phyloP scores from a whole-genome alignment of 1,140 invertebrate species.

The Drosophila nikananu region DNA sequence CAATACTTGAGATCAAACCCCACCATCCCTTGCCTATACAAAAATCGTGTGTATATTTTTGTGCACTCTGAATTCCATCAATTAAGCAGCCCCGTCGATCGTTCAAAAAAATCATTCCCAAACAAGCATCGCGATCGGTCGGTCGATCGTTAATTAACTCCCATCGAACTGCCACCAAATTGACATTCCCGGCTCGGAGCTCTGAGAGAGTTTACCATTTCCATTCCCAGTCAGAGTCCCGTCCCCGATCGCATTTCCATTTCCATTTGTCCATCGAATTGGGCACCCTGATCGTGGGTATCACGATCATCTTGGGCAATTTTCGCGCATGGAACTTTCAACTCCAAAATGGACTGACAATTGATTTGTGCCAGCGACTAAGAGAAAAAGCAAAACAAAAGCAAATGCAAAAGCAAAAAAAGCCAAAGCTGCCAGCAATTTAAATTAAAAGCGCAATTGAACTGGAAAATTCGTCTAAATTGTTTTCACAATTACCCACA shows the following conservation, averaged over 20 bases:
- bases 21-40: neutral
- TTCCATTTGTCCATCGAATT: conserved; percentile 36
- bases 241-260: conserved; percentile 12
- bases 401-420: conserved; percentile 9
- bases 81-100: conserved; percentile 36
- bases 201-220: conserved; percentile 46
- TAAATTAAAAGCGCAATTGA: conserved; percentile 84
- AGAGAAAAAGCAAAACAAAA: conserved; percentile 1
- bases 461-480: conserved; percentile 82
- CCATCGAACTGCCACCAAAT: conserved; percentile 63
- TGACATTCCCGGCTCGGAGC: conserved; percentile 52
- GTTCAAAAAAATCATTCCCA: conserved; percentile 39
- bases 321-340: conserved; percentile 60
- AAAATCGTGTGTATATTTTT: conserved; percentile 8
- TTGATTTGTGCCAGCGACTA: conserved; percentile 61
- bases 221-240: conserved; percentile 17
- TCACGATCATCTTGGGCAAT: conserved; percentile 53
- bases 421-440: conserved; percentile 60
- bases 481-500: conserved; percentile 78
- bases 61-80: conserved; percentile 40
- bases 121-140: conserved; percentile 51
- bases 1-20: neutral
- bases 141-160: conserved; percentile 70
- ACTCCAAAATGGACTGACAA: conserved; percentile 62
- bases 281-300: conserved; percentile 35